Conservation (phyloP, 2,888 invertebrate genomes). For the Nomada flava region DNA sequence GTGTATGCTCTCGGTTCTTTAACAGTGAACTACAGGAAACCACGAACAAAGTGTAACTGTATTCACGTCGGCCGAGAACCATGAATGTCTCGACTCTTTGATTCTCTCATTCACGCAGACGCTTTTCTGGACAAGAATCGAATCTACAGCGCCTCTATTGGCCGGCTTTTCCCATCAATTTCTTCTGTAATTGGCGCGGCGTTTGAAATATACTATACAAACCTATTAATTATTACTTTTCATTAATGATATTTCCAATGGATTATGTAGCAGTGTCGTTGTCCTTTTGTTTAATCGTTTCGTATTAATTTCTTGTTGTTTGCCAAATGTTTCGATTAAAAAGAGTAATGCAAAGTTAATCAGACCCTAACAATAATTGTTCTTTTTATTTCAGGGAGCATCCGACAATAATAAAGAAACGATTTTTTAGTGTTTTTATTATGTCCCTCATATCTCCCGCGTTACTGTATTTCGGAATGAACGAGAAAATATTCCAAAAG, state of each 20-base stretch:
- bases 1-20: constrained; percentile 51
- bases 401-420: constrained; percentile 93
- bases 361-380: no score
- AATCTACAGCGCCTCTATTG: constrained; percentile 52
- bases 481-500: constrained; percentile 87
- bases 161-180: constrained; percentile 28
- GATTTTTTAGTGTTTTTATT: constrained; percentile 93
- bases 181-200: constrained; percentile 30
- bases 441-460: constrained; percentile 93
- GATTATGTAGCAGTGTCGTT: background rate
- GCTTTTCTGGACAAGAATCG: constrained; percentile 54
- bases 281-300: background rate
- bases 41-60: constrained; percentile 71
- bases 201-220: constrained; percentile 24
- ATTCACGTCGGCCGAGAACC: constrained; percentile 65
- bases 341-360: background rate
- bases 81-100: constrained; percentile 59
- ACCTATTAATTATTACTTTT: constrained; percentile 4
- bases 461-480: constrained; percentile 90
- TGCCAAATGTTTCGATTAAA: background rate
- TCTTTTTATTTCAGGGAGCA: constrained; percentile 89
- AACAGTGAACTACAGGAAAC: constrained; percentile 61
- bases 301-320: background rate
- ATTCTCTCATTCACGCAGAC: constrained; percentile 61
- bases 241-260: background rate